Base-by-base conservation (phyloP, 2,797 vertebrate genomes). In the Harpagifer antarcticus region DNA sequence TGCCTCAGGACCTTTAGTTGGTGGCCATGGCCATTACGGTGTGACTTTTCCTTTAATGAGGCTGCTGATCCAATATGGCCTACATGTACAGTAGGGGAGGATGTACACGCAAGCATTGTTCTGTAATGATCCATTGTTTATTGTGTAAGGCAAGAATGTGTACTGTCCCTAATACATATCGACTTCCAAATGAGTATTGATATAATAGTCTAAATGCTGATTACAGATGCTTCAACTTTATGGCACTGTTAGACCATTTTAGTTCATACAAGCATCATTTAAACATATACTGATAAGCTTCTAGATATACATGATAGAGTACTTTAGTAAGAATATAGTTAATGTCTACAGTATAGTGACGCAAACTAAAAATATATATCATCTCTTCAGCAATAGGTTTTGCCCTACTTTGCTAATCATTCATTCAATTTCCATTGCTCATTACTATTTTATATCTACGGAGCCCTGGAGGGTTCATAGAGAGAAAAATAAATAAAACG, bases 271-370 rank as follows among this genome's bases (percentile, higher is more conserved):
- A 44, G 19, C 53, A 52, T 66, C 48, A 19, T 45, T 58, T 11
- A 47, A 14, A 9, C 33, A 37, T 37, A 37, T 37, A 37, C 33
- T 37, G 33, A 37, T 37, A 37, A 37, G 33, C 33, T 9, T 37
- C 27, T 27, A 27, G 27, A 52, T 58, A 63, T 43, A 42, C 12
- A 37, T 20, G 54, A 55, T 50, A 23, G 50, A 68, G 2, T 3
- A 4, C 20, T 20, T 56, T 5, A 19, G 17, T 7, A 4, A 4
- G 10, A 54, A 20, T 57, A 45, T 45, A 59, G 49, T 44, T 20
- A 33, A 20, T 74, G 31, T 33, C 17, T 55, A 27, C 4, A 27
- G 66, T 66, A 43, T 37, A 73, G 54, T 61, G 44, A 72, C 7
- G 2, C 33, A 5, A 20, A 15, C 8, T 23, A 27, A 27, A 27